These are phyloP conservation scores for Corythornis cristatus DNA, from an alignment of 2,113 vertebrate genomes.

Conservation along the genomic window DNA sequence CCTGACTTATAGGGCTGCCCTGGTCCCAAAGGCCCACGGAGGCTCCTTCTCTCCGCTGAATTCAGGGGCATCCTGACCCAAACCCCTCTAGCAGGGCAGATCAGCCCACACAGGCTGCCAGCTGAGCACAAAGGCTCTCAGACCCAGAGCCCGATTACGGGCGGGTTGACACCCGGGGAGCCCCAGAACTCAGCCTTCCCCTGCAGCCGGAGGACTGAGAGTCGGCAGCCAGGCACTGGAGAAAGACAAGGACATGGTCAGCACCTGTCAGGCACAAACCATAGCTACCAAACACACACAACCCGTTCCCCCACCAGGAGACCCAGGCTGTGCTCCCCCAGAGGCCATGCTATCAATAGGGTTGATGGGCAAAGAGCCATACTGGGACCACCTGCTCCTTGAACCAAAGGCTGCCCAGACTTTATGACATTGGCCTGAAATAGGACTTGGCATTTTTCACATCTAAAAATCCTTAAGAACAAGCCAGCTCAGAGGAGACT, in stretches of 20 bases:
- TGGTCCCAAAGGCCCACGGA: too few species aligned
- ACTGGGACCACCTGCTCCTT: accelerated
- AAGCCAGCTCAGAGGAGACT: neutral
- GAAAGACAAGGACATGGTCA: neutral
- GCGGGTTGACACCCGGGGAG: too few species aligned
- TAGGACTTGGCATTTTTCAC: neutral
- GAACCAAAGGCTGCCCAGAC: neutral
- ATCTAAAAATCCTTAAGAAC: neutral
- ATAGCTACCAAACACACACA: neutral
- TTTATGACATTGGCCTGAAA: neutral
- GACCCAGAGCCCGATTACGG: too few species aligned
- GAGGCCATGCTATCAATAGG: accelerated
- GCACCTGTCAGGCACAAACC: neutral
- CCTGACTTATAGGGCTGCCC: too few species aligned
- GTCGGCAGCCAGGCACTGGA: neutral
- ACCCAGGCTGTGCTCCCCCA: neutral
- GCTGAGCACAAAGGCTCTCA: too few species aligned
- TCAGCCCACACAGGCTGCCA: too few species aligned
- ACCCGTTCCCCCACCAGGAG: too few species aligned
- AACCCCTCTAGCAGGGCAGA: too few species aligned
- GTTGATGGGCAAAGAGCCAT: accelerated
- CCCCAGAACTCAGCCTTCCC: too few species aligned
- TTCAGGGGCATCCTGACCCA: too few species aligned
- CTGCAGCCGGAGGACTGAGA: too few species aligned
- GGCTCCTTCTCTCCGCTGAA: too few species aligned